Evolutionary conservation across 2,888 invertebrate species (phyloP), one percentile per base, ranked within the genome.

Genomic region (Cheilosia soror): DNA sequence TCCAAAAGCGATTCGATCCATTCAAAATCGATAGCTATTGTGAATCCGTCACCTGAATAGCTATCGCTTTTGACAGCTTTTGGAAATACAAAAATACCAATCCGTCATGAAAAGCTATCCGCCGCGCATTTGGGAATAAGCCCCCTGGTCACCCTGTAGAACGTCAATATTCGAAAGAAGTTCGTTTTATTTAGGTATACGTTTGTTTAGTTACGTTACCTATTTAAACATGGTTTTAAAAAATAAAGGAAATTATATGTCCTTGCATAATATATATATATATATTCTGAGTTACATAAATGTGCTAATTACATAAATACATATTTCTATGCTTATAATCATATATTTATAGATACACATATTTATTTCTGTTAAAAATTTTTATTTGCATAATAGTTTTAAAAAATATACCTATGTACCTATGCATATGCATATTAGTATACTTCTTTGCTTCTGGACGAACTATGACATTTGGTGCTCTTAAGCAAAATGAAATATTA

Each of bases 371-470:
- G 5, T 44, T 44, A 13, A 2, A 44, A 15, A 44, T 15, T 15
- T 44, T 5, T 42, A 25, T 49, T 15, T 20, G 4, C 15, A 5
- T 27, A 27, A 5, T 29, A 5, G 6, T 53, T 6, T n/a, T 31
- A 11, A 29, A 29, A 31, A 20, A 20, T 0, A 29, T 53, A 53
- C 6, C 2, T 20, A 20, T 20, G 20, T 20, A 20, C 20, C 20
- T 20, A 15, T 33, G 7, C 9, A 57, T 15, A 57, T 7, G 3
- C 11, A n/a, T 53, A 6, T 53, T 29, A 20, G 20, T 20, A 20
- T n/a, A 31, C 11, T 37, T 37, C 4, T 49, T 49, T 25, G 27
- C 51, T 4, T 78, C 66, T 66, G 80, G 73, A 51, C 62, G 62
- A 55, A 55, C 47, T 75, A 58, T 80, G n/a, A 20, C 25, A 44